phyloP scores from a whole-genome alignment of 2,888 invertebrate genomes.

The Hypercompe scribonia region DNA sequence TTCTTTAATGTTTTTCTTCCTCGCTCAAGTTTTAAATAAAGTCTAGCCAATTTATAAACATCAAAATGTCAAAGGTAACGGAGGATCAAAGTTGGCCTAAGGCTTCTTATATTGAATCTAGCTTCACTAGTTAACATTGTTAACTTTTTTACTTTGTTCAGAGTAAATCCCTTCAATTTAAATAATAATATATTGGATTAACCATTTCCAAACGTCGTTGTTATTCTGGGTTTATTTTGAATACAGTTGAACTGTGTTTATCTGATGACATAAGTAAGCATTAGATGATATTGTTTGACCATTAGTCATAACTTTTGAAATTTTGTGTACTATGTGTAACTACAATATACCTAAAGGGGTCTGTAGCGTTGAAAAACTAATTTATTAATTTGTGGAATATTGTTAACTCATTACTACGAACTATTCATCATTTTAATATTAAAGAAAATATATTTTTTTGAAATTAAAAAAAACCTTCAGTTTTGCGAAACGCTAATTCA shows the following conservation, averaged over 20 bases:
- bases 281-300: no score
- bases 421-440: neutral
- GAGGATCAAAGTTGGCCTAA: neutral
- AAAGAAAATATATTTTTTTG: neutral
- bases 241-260: neutral
- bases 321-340: no score
- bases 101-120: neutral
- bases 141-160: neutral
- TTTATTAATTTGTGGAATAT: no score
- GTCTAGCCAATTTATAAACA: neutral
- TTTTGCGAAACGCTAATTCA: constrained; percentile 5
- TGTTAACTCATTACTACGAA: neutral
- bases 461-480: neutral
- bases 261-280: no score
- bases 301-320: no score
- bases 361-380: no score
- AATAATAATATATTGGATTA: neutral
- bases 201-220: neutral
- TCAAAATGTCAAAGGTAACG: neutral
- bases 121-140: neutral
- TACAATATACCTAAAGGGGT: no score
- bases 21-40: neutral
- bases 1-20: neutral
- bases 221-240: neutral
- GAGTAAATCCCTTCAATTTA: neutral